These are phyloP conservation scores for Pachypsylla venusta DNA, from an alignment of 1,140 invertebrate genomes.

Conservation along the genomic window DNA sequence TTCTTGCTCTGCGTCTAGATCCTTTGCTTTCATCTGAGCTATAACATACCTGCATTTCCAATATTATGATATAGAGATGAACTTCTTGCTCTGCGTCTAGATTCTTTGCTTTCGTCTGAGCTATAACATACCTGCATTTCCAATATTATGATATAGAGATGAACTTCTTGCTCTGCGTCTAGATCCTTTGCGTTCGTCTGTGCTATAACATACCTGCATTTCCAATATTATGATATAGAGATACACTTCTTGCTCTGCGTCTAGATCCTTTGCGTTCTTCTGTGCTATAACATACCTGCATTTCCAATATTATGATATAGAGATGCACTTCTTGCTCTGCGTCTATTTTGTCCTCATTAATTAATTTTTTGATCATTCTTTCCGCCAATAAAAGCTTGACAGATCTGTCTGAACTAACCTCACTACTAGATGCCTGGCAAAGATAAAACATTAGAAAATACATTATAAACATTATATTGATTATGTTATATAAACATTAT, in stretches of 20 bases:
- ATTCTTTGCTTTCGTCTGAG: no score
- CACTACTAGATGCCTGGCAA: constrained; percentile 30
- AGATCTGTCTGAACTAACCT: constrained; percentile 26
- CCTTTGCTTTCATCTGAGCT: no score
- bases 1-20: constrained; percentile 89
- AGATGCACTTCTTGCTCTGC: constrained; percentile 84
- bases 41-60: constrained; percentile 53
- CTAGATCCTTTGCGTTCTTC: no score
- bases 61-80: constrained; percentile 75
- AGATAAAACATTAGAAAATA: no score
- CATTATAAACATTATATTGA: no score
- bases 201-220: constrained; percentile 44
- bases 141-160: constrained; percentile 79
- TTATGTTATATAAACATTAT: no score
- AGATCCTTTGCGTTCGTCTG: no score
- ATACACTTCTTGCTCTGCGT: constrained; percentile 84
- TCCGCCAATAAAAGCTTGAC: constrained; percentile 69
- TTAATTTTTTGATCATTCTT: constrained; percentile 66
- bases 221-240: constrained; percentile 84
- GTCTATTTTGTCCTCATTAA: constrained; percentile 76
- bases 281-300: constrained; percentile 42
- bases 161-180: constrained; percentile 86
- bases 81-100: constrained; percentile 90
- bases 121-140: constrained; percentile 54
- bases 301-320: constrained; percentile 78